Evolutionary conservation across 2,888 invertebrate species (phyloP), one percentile per base, ranked within the genome.

Genomic region (Nomada ferruginata): DNA sequence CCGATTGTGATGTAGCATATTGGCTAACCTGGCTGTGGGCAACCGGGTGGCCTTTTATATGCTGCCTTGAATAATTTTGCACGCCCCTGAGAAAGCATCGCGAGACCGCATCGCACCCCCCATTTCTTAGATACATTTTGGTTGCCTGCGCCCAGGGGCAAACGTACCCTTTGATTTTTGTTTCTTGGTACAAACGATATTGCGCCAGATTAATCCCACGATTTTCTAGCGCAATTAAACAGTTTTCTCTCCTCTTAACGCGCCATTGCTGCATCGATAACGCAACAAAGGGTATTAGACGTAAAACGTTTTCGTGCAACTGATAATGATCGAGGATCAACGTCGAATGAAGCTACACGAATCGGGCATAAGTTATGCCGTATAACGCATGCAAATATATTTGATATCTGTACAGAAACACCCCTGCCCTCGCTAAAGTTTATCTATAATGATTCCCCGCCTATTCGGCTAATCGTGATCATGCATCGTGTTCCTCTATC

Each of bases 401-500:
- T 82, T 82, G 76, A 79, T 82, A 79, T 66, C 70, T 47, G 65
- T 44, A 11, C 60, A 36, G 61, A 53, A 61, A 50, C 50, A 52
- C 60, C 23, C 23, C 36, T 29, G 53, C 18, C 66, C 61, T 73
- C 60, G 20, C 53, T 66, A 81, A 68, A n/a, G 42, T 73, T 77
- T 65, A 78, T 73, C 75, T 26, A 65, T 65, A 83, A 75, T 69
- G 72, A n/a, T 47, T 26, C 57, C 29, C 66, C 72, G 75, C 73
- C 73, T 81, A 78, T 85, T 81, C 52, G 44, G 23, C 77, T 83
- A 84, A 83, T 84, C 84, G 72, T 42, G 70, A 81, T 44, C 75
- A 78, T 83, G 83, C 83, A 84, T 84, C 84, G 70, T 59, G 61
- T 60, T 53, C 36, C 72, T 75, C 69, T 81, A 81, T 85, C 84